Evolutionary conservation across 2,888 invertebrate species (phyloP).

Genomic region (Sinelater perroti): DNA sequence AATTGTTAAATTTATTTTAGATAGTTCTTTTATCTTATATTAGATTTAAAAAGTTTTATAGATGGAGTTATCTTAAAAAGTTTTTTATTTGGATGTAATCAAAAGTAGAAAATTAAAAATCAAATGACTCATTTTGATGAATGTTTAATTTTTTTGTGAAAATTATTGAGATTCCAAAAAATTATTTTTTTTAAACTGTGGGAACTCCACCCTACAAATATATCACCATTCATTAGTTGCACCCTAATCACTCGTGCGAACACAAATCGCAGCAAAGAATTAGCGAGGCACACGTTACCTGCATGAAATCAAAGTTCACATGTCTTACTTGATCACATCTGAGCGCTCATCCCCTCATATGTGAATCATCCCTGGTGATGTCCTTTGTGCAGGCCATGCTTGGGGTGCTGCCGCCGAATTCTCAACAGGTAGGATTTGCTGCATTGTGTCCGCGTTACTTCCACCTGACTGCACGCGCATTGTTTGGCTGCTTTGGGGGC

Average conservation of each 20-base stretch:
- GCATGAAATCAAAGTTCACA: slow-evolving; percentile 33
- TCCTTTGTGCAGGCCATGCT: slow-evolving; percentile 14
- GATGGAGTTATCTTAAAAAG: too few relatives aligned
- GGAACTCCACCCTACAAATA: too few relatives aligned
- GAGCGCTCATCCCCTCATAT: slow-evolving; percentile 20
- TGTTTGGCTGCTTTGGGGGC: slow-evolving; percentile 25
- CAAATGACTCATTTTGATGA: too few relatives aligned
- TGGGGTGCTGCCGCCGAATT: slow-evolving; percentile 23
- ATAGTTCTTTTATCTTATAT: too few relatives aligned
- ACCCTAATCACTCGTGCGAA: slow-evolving; percentile 13
- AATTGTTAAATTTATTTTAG: too few relatives aligned
- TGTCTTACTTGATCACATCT: slow-evolving; percentile 33
- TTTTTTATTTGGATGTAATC: too few relatives aligned
- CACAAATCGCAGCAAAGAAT: not conserved
- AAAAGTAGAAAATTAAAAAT: too few relatives aligned
- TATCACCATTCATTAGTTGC: too few relatives aligned
- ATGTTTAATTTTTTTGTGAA: too few relatives aligned
- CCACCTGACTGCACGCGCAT: slow-evolving; percentile 38
- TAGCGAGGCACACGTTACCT: slow-evolving; percentile 36
- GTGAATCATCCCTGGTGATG: slow-evolving; percentile 36
- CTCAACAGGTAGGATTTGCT: slow-evolving; percentile 42
- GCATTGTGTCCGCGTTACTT: slow-evolving; percentile 43
- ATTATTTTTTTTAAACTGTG: too few relatives aligned
- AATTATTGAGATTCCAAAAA: too few relatives aligned
- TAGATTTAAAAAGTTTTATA: too few relatives aligned